These are phyloP conservation scores for Psix sp. DNA, from an alignment of 1,140 invertebrate genomes.

Conservation along the genomic window DNA sequence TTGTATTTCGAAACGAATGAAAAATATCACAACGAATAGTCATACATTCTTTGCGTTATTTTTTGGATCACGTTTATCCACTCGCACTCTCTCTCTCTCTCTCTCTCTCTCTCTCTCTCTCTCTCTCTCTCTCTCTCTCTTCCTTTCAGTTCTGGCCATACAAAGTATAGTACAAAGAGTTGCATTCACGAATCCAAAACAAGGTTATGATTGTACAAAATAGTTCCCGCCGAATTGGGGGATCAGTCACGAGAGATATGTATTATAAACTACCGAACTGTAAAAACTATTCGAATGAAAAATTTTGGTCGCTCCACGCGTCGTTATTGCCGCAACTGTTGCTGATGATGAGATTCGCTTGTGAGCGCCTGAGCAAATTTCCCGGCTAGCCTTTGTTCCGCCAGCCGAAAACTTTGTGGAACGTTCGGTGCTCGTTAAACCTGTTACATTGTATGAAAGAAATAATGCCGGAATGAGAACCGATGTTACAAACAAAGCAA, in stretches of 20 bases:
- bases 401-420: too few species aligned
- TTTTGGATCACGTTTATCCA: constrained; percentile 13
- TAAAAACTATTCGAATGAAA: constrained; percentile 56
- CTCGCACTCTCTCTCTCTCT: constrained; percentile 26
- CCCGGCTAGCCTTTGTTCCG: too few species aligned
- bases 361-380: constrained; percentile 15
- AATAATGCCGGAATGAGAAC: too few species aligned
- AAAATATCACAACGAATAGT: constrained; percentile 55
- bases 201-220: constrained; percentile 59
- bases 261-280: constrained; percentile 57
- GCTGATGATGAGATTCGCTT: constrained; percentile 55
- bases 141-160: constrained; percentile 49
- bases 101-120: not conserved
- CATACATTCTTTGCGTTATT: constrained; percentile 36
- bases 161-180: constrained; percentile 53
- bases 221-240: constrained; percentile 55
- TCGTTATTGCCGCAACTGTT: constrained; percentile 49
- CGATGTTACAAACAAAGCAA: too few species aligned
- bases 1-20: constrained; percentile 32
- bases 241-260: constrained; percentile 57
- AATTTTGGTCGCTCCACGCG: constrained; percentile 8
- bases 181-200: constrained; percentile 51
- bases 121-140: constrained; percentile 25
- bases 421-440: too few species aligned
- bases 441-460: too few species aligned